Percentiles rank a stretch among this genome's conserved stretches.
These are phyloP conservation scores for rat (Rattus norvegicus) DNA, from an alignment of 2,113 vertebrate genomes.

Conservation along the genomic window GRCr8 NC_086032.1:45344501-45345000, in stretches of 20 bases:
- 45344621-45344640: neutral
- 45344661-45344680: neutral
- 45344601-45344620: neutral
- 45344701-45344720: conserved; percentile 50
- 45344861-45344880: conserved; percentile 46
- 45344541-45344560: conserved; percentile 22
- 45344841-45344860: neutral
- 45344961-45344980: neutral
- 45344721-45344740: conserved; percentile 67
- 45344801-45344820: conserved; percentile 65
- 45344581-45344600: neutral
- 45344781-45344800: conserved; percentile 60
- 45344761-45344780: conserved; percentile 51
- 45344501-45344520: conserved; percentile 50
- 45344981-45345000: neutral
- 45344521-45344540: conserved; percentile 64
- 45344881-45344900: neutral
- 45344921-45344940: conserved; percentile 17
- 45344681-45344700: conserved; percentile 18
- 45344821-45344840: conserved; percentile 34
- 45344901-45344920: conserved; percentile 49
- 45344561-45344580: conserved; percentile 31
- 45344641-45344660: conserved; percentile 13
- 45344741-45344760: conserved; percentile 70
- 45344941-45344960: neutral